Conservation (phyloP, 2,888 invertebrate species). For the Polydrusus pterygomalis region DNA sequence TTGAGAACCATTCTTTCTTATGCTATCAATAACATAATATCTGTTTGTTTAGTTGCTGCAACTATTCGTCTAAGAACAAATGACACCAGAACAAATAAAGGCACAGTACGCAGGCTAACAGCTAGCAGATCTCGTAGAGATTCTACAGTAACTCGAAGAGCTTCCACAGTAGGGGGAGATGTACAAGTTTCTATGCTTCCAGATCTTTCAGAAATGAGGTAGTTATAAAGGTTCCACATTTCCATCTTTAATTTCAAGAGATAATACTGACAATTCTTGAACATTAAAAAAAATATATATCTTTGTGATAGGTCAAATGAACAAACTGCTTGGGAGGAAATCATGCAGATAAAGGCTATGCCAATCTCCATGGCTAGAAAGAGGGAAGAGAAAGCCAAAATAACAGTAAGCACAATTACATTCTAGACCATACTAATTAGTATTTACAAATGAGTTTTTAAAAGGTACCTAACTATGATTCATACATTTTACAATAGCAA, state of each 20-base stretch:
- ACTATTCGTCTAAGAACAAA: conserved; percentile 79
- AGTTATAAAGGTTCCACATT: neutral
- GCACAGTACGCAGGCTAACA: conserved; percentile 76
- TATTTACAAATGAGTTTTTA: neutral
- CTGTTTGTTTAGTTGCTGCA: conserved; percentile 74
- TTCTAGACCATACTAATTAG: no score
- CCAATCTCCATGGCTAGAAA: conserved; percentile 90
- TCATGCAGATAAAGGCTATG: conserved; percentile 89
- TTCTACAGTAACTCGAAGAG: conserved; percentile 74
- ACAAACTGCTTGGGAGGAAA: conserved; percentile 89
- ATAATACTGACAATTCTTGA: no score
- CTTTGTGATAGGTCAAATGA: conserved; percentile 78
- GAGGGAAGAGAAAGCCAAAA: conserved; percentile 83
- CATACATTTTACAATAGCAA: neutral
- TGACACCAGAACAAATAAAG: conserved; percentile 75
- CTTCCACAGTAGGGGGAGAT: conserved; percentile 76
- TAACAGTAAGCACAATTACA: conserved; percentile 77
- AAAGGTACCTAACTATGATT: neutral
- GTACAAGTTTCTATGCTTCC: conserved; percentile 87
- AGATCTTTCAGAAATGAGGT: conserved; percentile 84
- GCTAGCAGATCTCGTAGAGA: conserved; percentile 74
- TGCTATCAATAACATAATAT: conserved; percentile 1
- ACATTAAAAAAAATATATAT: no score
- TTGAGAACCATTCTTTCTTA: neutral
- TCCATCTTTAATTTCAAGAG: neutral